A percentile compares a stretch with the other conserved stretches of the same genome.
Conservation (phyloP, 2,797 vertebrate species). For the Crossoptilon crossoptilon region DNA sequence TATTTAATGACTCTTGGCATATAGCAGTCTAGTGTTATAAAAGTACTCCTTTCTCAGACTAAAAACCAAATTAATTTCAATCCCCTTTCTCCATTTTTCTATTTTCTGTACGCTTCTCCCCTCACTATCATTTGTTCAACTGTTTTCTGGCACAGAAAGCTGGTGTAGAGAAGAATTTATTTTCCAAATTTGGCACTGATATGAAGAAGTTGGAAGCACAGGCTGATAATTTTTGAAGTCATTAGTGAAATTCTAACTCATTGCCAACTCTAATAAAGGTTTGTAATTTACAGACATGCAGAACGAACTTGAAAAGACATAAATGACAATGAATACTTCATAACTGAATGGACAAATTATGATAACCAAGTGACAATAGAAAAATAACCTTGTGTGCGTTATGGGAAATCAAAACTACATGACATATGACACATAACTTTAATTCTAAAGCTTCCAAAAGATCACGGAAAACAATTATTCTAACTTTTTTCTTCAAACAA, state of each 20-base stretch:
- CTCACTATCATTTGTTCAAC: neutral
- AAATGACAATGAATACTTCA: neutral
- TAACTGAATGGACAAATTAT: neutral
- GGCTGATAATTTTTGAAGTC: slow-evolving; percentile 3
- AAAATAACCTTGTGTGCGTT: neutral
- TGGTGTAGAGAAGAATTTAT: slow-evolving; percentile 29
- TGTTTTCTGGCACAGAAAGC: slow-evolving; percentile 11
- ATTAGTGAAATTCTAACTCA: slow-evolving; percentile 24
- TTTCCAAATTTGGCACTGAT: slow-evolving; percentile 10
- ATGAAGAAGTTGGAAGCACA: neutral
- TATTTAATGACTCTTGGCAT: slow-evolving; percentile 2
- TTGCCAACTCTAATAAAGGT: slow-evolving; percentile 21
- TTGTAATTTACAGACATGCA: slow-evolving; percentile 28
- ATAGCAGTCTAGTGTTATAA: neutral
- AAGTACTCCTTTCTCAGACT: neutral
- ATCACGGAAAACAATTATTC: slow-evolving; percentile 17
- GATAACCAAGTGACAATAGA: slow-evolving; percentile 6
- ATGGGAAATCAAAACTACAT: neutral
- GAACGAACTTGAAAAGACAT: slow-evolving; percentile 44
- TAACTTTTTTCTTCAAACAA: neutral
- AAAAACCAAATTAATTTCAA: neutral
- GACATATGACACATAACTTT: neutral
- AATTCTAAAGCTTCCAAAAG: neutral
- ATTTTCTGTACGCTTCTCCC: neutral
- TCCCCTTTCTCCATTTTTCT: neutral